Base-by-base conservation (phyloP, 2,797 vertebrate genomes). In the Acomys russatus region DNA sequence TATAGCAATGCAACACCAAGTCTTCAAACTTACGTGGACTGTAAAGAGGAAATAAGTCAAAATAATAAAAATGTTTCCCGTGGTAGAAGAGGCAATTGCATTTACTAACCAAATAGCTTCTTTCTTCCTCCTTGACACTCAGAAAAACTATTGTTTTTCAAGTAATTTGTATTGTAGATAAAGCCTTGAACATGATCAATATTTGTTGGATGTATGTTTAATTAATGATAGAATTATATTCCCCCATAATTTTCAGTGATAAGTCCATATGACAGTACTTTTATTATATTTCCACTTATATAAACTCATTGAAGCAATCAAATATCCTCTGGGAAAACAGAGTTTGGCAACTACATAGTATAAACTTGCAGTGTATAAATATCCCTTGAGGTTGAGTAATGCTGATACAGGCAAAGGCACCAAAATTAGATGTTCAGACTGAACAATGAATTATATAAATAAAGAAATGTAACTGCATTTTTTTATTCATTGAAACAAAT, bases 401-500 rank as follows among this genome's bases (percentile, higher is more conserved):
- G 51, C 33, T 93, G 63, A 92, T 74, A 88, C 6, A 94, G 33
- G 30, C 64, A 74, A 95, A 84, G 61, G 66, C 63, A 94, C 74
- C 79, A 87, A 84, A 79, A 96, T 59, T 90, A 89, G 92, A 96
- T 85, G 17, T 93, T 86, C 73, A 94, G 78, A 23, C 14, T 92
- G 28, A 92, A 96, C 33, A 96, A 94, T 80, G 92, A 95, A 93
- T 90, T 71, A 9, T 79, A 35, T 88, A 86, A 88, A 91, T 28
- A 74, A 88, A 93, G 63, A 95, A 95, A 95, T 11, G 64, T 14
- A 95, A 86, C 15, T 88, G 66, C 8, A 88, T 68, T 49, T 95
- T 91, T 92, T 91, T 90, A 87, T 83, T 95, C n/a, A 93, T 28
- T 90, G 22, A 97, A 86, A 84, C 22, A 94, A 94, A 91, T 38